Evolutionary conservation across 92 coral and sea anemone genomes (phyloP), one percentile per base, ranked within the genome.

Genomic region (Pocillopora grandis): DNA sequence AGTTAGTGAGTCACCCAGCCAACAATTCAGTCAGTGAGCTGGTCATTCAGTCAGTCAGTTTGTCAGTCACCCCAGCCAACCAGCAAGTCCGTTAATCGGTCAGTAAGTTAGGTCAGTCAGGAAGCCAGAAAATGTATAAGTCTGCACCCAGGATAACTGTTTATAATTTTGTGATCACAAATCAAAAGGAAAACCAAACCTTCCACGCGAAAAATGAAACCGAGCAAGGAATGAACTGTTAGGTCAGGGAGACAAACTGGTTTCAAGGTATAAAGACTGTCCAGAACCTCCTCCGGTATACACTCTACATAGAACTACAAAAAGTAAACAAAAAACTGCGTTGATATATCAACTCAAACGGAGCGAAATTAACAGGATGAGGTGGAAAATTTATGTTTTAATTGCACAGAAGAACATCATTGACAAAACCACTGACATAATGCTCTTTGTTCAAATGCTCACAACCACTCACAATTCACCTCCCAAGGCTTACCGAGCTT

Each of bases 161-260:
- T 42, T 3, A 42, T 3, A 42, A 42, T 42, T 42, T 42, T 42
- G 52, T 42, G 52, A 42, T 42, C 4, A 20, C 35, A 36, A 33
- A 19, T 8, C 18, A 17, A 72, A 73, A 48, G 2, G 57, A 20
- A 70, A 59, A 31, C 12, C 58, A 59, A 57, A 61, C 86, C 75
- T 81, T 80, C 76, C 60, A 70, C 72, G 6, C 31, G 72, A 7
- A 20, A 78, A 77, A 77, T 37, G 77, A 37, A 78, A 8, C 86
- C 86, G 61, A 10, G 11, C 16, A 73, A 3, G 0, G 86, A 62
- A 21, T 37, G 58, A n/a, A 12, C 64, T 61, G 86, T 37, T 17
- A 83, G 37, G 8, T 14, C 48, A 55, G 80, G 80, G 21, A 74
- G 71, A 64, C 33, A 57, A 62, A 36, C 31, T 48, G 86, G 64